These are phyloP conservation scores for Benthosema pterotum DNA, from an alignment of 2,797 vertebrate genomes.

Conservation along the genomic window DNA sequence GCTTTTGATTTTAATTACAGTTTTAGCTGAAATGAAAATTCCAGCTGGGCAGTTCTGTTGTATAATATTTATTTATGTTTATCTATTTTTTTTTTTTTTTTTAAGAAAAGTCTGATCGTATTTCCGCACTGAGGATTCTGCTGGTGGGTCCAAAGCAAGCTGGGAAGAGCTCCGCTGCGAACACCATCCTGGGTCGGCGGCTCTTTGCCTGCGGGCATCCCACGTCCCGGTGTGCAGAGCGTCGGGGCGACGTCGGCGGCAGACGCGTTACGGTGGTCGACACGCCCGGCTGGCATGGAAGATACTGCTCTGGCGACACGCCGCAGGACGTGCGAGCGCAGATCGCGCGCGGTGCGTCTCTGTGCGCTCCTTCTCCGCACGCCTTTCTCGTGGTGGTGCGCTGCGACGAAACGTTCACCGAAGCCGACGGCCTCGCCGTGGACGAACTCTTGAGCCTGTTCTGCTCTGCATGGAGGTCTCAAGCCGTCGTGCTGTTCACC, in stretches of 20 bases:
- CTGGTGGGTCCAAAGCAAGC: conserved; percentile 64
- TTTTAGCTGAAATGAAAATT: too few species aligned
- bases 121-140: conserved; percentile 50
- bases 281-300: conserved; percentile 69
- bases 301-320: conserved; percentile 58
- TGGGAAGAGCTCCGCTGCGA: conserved; percentile 67
- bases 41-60: too few species aligned
- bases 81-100: background rate
- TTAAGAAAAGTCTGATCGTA: conserved; percentile 28
- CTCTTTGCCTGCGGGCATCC: conserved; percentile 26
- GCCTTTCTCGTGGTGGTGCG: conserved; percentile 62
- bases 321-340: conserved; percentile 50
- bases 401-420: conserved; percentile 57
- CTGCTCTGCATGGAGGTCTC: conserved; percentile 52
- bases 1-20: too few species aligned
- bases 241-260: conserved; percentile 32
- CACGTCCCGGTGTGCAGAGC: conserved; percentile 39
- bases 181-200: conserved; percentile 50
- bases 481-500: conserved; percentile 62
- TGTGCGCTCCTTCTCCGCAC: conserved; percentile 46
- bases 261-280: conserved; percentile 56
- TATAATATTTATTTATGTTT: too few species aligned
- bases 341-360: conserved; percentile 44
- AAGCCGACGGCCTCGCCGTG: conserved; percentile 41
- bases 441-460: conserved; percentile 60